Conservation (phyloP, 2,888 invertebrate genomes). For the Acrocyrtus sp. region DNA sequence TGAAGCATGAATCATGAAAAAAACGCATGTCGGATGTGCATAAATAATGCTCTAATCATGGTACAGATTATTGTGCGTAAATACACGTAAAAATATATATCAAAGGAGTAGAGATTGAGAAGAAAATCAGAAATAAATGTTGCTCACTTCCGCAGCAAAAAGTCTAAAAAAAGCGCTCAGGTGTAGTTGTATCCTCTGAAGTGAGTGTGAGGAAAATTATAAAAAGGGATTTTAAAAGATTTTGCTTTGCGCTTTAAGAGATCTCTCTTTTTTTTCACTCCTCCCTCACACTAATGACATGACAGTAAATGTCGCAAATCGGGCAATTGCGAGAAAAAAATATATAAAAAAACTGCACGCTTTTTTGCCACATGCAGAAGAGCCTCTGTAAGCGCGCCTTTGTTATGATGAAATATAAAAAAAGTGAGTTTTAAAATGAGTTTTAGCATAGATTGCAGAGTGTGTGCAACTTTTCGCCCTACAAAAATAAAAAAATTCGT, state of each 20-base stretch:
- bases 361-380: background rate
- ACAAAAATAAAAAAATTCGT: too few species aligned
- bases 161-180: background rate
- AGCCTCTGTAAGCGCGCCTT: background rate
- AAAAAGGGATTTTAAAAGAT: too few species aligned
- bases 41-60: background rate
- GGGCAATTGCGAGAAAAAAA: background rate
- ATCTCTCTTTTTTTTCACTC: background rate
- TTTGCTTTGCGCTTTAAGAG: background rate
- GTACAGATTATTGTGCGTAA: too few species aligned
- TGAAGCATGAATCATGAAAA: background rate
- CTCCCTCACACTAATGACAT: too few species aligned
- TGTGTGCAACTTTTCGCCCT: too few species aligned
- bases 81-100: too few species aligned
- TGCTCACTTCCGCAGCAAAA: background rate
- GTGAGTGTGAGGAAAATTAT: background rate
- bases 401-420: background rate
- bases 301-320: background rate
- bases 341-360: background rate
- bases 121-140: too few species aligned
- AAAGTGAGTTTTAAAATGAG: background rate
- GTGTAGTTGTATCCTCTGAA: background rate
- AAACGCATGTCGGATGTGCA: background rate
- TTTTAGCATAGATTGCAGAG: background rate
- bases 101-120: too few species aligned